phyloP scores from a whole-genome alignment of 1,140 invertebrate genomes.

The Drosophila saltans region DNA sequence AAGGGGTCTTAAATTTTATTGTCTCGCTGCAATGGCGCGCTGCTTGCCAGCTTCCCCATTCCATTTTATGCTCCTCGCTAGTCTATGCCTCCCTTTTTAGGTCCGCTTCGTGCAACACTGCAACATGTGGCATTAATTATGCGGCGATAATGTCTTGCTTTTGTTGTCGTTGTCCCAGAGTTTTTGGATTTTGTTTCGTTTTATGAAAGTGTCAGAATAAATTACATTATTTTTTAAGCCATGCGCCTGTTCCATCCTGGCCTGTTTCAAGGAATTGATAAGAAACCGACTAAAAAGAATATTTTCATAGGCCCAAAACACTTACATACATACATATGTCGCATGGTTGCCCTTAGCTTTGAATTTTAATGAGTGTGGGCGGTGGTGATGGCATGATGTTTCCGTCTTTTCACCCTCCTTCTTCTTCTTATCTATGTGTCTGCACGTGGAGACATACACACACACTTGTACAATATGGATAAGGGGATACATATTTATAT shows the following conservation, averaged over 20 bases:
- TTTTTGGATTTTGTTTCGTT: constrained; percentile 65
- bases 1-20: constrained; percentile 55
- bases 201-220: constrained; percentile 81
- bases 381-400: constrained; percentile 37
- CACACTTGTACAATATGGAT: not conserved
- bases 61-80: not conserved
- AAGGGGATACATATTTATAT: constrained; percentile 43
- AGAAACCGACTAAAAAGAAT: constrained; percentile 19
- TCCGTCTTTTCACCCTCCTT: constrained; percentile 1
- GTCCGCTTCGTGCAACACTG: constrained; percentile 39
- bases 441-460: too few relatives aligned
- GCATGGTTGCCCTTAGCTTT: constrained; percentile 30
- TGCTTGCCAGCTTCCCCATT: not conserved
- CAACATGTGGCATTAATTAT: constrained; percentile 82
- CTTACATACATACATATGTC: constrained; percentile 8
- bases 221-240: constrained; percentile 75
- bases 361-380: constrained; percentile 60
- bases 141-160: constrained; percentile 80
- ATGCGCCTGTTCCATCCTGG: constrained; percentile 16
- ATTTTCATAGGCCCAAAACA: not conserved
- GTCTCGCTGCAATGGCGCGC: constrained; percentile 51
- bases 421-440: not conserved
- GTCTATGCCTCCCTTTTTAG: not conserved
- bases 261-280: constrained; percentile 55
- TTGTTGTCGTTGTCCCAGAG: constrained; percentile 58